Evolutionary conservation across 2,797 vertebrate genomes (phyloP).

Genomic region (Spinus pinus): DNA sequence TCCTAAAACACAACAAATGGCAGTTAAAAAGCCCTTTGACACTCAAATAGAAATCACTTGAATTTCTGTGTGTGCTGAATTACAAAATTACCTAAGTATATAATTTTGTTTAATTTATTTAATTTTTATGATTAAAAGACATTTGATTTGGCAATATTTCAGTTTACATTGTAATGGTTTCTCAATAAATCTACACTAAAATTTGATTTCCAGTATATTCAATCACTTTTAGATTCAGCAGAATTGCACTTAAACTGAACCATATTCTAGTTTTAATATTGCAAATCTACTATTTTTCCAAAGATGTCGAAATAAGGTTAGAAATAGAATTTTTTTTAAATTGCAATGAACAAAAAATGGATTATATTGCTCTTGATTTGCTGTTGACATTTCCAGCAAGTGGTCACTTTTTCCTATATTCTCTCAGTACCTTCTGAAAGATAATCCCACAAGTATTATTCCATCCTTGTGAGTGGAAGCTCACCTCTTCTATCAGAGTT

Average conservation of each 20-base stretch:
- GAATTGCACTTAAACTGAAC: constrained; percentile 1
- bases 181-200: constrained; percentile 41
- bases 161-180: constrained; percentile 35
- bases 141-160: constrained; percentile 26
- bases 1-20: not conserved
- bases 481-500: not conserved
- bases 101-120: constrained; percentile 36
- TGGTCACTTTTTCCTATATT: accelerated
- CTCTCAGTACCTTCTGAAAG: not conserved
- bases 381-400: not conserved
- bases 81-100: not conserved
- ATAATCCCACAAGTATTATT: not conserved
- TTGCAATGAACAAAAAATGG: not conserved
- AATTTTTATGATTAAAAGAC: constrained; percentile 19
- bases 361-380: not conserved
- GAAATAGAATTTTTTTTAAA: constrained; percentile 6
- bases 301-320: not conserved
- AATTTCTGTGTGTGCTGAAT: not conserved
- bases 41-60: not conserved
- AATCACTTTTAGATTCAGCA: constrained; percentile 34
- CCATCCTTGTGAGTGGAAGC: not conserved
- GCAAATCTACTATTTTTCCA: not conserved
- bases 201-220: constrained; percentile 32
- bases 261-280: constrained; percentile 1
- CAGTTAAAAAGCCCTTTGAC: not conserved